These are phyloP conservation scores for Lutjanus argentimaculatus DNA, from an alignment of 2,797 vertebrate species.

Conservation along the genomic window DNA sequence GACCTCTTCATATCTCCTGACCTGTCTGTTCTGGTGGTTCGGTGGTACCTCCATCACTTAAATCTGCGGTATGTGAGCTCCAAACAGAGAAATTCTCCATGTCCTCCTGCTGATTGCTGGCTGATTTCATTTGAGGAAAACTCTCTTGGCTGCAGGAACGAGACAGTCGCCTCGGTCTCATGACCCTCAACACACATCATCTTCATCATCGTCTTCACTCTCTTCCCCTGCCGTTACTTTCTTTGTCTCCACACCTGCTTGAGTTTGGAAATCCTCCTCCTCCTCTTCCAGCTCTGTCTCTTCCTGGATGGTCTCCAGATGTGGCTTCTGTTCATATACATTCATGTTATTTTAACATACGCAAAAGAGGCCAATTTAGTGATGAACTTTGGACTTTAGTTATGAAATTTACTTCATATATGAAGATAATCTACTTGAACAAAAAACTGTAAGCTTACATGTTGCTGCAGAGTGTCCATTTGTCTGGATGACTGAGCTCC, in stretches of 20 bases:
- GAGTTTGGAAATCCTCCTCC: conserved; percentile 3
- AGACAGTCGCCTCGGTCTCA: conserved; percentile 31
- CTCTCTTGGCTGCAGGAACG: neutral
- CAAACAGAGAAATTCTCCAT: neutral
- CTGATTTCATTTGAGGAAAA: neutral
- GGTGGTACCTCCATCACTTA: neutral
- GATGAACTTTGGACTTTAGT: neutral
- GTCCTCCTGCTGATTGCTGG: neutral
- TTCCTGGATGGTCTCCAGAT: conserved; percentile 72
- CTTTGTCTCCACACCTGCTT: conserved; percentile 3
- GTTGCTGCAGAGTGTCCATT: conserved; percentile 54
- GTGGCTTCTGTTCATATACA: conserved; percentile 2
- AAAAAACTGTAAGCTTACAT: conserved; percentile 56
- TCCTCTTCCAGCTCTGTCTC: conserved; percentile 55
- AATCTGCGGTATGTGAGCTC: neutral
- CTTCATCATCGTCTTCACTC: conserved; percentile 35
- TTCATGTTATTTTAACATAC: neutral
- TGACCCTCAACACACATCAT: conserved; percentile 31
- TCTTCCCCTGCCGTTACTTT: neutral
- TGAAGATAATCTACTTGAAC: neutral
- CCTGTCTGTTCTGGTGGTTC: neutral
- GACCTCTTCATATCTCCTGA: neutral
- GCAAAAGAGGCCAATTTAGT: neutral
- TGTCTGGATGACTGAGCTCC: conserved; percentile 8
- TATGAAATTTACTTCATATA: neutral